Evolutionary conservation across 2,888 invertebrate genomes (phyloP).

Genomic region (Agrotis segetum): DNA sequence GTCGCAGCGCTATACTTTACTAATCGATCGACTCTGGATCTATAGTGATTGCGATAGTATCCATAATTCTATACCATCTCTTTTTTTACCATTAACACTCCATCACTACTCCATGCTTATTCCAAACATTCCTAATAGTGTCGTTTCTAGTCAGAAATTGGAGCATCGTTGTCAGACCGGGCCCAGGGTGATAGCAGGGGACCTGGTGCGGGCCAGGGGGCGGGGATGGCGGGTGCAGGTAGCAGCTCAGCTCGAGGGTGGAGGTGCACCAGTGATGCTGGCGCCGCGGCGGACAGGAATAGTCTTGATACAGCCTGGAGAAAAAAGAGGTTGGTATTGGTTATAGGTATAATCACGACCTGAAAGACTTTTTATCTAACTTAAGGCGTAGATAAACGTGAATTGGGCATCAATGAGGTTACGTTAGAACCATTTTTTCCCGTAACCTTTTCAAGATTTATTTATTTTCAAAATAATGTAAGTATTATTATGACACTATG

Average conservation of each 20-base stretch:
- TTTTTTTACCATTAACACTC: not conserved
- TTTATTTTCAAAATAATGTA: no score
- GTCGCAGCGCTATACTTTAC: not conserved
- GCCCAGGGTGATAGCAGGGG: conserved; percentile 86
- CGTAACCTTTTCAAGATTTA: no score
- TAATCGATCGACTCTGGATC: not conserved
- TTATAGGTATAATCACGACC: not conserved
- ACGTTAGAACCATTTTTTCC: no score
- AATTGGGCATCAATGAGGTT: no score
- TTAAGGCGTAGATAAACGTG: no score
- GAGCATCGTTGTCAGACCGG: conserved; percentile 85
- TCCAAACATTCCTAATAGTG: not conserved
- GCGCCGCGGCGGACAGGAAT: conserved; percentile 80
- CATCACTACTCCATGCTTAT: conserved; percentile 6
- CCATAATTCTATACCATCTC: not conserved
- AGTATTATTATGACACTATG: no score
- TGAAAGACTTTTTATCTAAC: no score
- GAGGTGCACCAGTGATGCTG: conserved; percentile 85
- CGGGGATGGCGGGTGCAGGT: conserved; percentile 82
- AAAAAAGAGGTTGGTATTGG: conserved; percentile 2
- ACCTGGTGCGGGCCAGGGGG: conserved; percentile 85
- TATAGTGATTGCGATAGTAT: not conserved
- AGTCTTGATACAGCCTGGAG: conserved; percentile 85
- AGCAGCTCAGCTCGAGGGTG: conserved; percentile 85
- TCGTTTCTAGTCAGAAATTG: conserved; percentile 78